Conservation (phyloP, 2,113 vertebrate species). For the Onychostruthus taczanowskii region DNA sequence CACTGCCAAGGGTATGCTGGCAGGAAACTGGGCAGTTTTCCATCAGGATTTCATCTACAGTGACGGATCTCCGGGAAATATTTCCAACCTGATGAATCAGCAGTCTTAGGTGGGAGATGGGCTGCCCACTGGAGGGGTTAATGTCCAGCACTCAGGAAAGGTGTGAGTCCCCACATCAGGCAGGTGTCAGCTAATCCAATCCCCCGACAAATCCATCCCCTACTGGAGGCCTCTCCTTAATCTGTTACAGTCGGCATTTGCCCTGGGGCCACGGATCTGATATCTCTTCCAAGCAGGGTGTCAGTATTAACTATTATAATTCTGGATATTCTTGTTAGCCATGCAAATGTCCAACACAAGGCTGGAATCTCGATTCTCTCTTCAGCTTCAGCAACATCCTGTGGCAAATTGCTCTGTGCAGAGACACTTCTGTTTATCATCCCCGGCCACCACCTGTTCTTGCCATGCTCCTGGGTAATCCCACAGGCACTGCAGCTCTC, state of each 20-base stretch:
- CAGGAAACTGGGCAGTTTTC: conserved; percentile 49
- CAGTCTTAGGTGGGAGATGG: conserved; percentile 8
- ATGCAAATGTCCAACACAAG: background rate
- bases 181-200: conserved; percentile 28
- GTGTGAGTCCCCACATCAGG: background rate
- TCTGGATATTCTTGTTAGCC: conserved; percentile 42
- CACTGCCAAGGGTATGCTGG: conserved; percentile 49
- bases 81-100: conserved; percentile 61
- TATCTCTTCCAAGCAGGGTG: background rate
- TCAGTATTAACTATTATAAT: conserved; percentile 25
- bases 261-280: conserved; percentile 8
- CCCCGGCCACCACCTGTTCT: background rate
- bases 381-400: background rate
- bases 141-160: background rate
- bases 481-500: background rate
- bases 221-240: conserved; percentile 14
- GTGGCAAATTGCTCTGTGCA: background rate
- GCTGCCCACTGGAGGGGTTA: background rate
- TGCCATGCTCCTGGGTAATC: background rate
- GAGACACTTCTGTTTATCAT: background rate
- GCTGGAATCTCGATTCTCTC: background rate
- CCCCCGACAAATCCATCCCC: background rate
- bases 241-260: conserved; percentile 32
- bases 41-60: conserved; percentile 34
- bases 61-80: background rate